Evolutionary conservation across 2,113 vertebrate genomes (phyloP), one percentile per base, ranked within the genome.

Genomic region (Aspidoscelis tigris): DNA sequence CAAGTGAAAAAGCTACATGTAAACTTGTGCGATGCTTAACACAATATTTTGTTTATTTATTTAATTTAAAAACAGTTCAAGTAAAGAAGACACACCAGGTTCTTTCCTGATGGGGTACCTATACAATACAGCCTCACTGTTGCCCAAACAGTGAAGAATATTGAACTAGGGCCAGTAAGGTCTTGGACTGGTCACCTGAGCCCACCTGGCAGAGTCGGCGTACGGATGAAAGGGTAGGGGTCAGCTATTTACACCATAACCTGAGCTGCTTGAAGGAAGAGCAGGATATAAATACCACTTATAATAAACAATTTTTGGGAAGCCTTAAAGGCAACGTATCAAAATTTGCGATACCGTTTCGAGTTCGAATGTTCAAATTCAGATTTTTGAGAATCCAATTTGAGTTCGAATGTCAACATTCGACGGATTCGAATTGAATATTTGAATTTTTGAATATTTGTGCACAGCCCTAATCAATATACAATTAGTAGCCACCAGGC

Each of bases 1-100:
- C 21, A 78, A 87, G 61, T 86, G 66, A 88, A 85, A 82, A 82
- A 87, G 75, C 78, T 53, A n/a, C 87, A 81, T 88, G 93, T 94
- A 94, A 94, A 94, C 92, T 88, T 12, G 21, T 9, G 65, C 21
- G 24, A 7, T 9, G 20, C 41, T 22, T 50, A 80, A 61, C n/a
- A n/a, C n/a, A 43, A 55, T 83, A 41, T 73, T 41, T 65, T 33
- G 33, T 33, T 33, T 33, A 33, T 33, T 33, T 33, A 33, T 33
- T 33, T 33, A 33, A 20, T 66, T 24, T 14, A 10, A 69, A 24
- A 41, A 44, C 77, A 44, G 22, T 87, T 93, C 89, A 88, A 90
- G 92, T 89, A 86, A 86, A 64, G 55, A 72, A 22, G 55, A 61
- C 43, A 47, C 53, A 20, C 41, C 6, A 16, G 55, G 53, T 10